Evolutionary conservation across 2,888 invertebrate species (phyloP).

Genomic region (Steinernema hermaphroditum): DNA sequence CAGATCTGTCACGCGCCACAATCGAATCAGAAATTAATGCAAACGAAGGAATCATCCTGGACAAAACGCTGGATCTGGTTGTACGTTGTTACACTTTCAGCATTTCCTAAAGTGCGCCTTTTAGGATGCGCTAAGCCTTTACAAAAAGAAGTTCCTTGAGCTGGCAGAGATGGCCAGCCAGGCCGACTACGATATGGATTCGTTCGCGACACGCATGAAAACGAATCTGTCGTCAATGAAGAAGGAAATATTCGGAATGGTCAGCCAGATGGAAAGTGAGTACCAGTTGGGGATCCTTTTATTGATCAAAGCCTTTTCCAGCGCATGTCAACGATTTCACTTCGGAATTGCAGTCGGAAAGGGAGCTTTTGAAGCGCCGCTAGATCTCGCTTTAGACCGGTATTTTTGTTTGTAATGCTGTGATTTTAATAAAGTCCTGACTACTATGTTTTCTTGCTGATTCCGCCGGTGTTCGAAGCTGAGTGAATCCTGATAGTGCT

Average conservation of each 20-base stretch:
- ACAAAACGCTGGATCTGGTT: conserved; percentile 18
- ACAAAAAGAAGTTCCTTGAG: conserved; percentile 5
- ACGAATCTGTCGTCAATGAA: not conserved
- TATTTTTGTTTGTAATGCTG: not conserved
- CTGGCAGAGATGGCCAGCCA: conserved; percentile 21
- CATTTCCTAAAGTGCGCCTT: not conserved
- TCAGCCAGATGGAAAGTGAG: not conserved
- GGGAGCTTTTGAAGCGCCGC: conserved; percentile 20
- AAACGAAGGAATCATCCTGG: conserved; percentile 3
- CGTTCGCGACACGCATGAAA: conserved; percentile 1
- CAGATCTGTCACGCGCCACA: not conserved
- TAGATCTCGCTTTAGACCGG: conserved; percentile 5
- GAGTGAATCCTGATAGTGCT: no score
- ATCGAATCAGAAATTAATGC: conserved; percentile 14
- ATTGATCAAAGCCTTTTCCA: no score
- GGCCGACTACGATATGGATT: conserved; percentile 8
- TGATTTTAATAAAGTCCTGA: not conserved
- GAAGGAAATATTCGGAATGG: not conserved
- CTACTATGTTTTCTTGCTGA: no score
- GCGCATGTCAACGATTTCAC: not conserved
- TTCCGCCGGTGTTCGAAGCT: no score
- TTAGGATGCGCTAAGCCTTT: not conserved
- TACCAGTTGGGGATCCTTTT: no score
- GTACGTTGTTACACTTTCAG: not conserved
- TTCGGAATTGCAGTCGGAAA: conserved; percentile 1